phyloP scores from a whole-genome alignment of 2,888 invertebrate species.

The Invenusta paracnida region DNA sequence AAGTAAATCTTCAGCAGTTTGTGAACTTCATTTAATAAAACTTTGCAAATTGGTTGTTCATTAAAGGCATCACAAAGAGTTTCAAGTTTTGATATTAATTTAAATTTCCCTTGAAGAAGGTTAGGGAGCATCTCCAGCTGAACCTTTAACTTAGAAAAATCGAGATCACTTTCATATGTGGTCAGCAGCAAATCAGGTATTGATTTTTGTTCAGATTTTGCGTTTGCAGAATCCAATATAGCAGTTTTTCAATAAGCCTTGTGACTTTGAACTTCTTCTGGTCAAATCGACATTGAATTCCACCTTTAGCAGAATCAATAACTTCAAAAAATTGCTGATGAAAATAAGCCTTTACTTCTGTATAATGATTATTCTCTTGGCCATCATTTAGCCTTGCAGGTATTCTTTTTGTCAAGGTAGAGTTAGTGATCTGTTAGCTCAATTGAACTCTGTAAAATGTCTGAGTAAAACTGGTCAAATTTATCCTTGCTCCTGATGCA shows the following conservation, averaged over 20 bases:
- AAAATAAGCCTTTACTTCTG: background rate
- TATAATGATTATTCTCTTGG: too few species aligned
- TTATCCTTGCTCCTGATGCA: background rate
- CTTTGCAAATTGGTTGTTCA: conserved; percentile 26
- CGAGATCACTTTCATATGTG: background rate
- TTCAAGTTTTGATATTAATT: background rate
- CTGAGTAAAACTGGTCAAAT: background rate
- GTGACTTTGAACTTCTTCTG: background rate
- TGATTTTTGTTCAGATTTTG: background rate
- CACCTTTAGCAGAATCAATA: background rate
- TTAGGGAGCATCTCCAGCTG: conserved; percentile 13
- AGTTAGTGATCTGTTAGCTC: background rate
- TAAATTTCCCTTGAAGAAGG: conserved; percentile 22
- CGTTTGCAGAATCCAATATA: background rate
- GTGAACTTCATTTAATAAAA: background rate
- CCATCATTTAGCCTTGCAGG: background rate
- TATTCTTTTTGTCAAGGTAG: background rate
- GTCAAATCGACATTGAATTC: background rate
- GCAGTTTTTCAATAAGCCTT: background rate
- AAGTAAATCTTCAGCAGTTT: conserved; percentile 25
- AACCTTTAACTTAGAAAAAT: conserved; percentile 13
- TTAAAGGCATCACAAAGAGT: conserved; percentile 17
- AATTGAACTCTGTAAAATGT: background rate
- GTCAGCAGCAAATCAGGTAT: background rate
- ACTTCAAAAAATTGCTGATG: background rate